Base-by-base conservation (phyloP, 1,140 invertebrate genomes). In the Hirudo medicinalis region DNA sequence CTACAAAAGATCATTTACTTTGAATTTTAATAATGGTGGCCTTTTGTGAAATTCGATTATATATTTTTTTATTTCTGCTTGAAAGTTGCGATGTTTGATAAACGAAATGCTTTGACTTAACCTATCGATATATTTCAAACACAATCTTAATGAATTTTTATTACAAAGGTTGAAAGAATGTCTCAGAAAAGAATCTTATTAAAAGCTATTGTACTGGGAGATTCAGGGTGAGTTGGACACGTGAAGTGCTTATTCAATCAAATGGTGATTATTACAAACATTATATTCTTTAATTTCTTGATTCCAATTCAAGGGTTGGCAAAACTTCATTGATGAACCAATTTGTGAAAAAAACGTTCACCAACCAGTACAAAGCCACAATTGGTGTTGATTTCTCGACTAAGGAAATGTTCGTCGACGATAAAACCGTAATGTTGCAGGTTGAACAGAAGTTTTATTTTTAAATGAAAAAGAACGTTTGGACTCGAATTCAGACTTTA, bases 291-390 rank as follows among this genome's bases (percentile, higher is more conserved):
- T 71, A 36, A 69, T 27, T n/a, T 70, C 25, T 55, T 49, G 74
- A 76, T 54, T 74, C 74, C 54, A 67, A 43, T 79, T 78, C 66
- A 75, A 85, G 85, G 76, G 97, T 99, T 72, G 97, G 97, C 6
- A 99, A 99, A 83, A 99, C 97, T 71, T 98, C 94, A 22, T 85
- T 99, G 11, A 99, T 99, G 97, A 99, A 99, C 84, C 95, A 98
- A 84, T 99, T 97, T 88, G 95, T 99, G 72, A 98, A 96, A 85
- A 97, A 97, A 82, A 96, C 97, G 83, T 99, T 99, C 84, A 95
- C 92, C 76, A 99, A 97, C 84, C 96, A 99, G 84, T 99, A 99
- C 84, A 99, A 99, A 85, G 96, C 97, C 67, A 99, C 97, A 73
- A 99, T 99, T 84, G 97, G 97, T 73, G 97, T 97, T 73, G 97